A percentile compares a stretch with the other conserved stretches of the same genome.
Conservation (phyloP, 2,888 invertebrate species). For the Therioaphis trifolii region DNA sequence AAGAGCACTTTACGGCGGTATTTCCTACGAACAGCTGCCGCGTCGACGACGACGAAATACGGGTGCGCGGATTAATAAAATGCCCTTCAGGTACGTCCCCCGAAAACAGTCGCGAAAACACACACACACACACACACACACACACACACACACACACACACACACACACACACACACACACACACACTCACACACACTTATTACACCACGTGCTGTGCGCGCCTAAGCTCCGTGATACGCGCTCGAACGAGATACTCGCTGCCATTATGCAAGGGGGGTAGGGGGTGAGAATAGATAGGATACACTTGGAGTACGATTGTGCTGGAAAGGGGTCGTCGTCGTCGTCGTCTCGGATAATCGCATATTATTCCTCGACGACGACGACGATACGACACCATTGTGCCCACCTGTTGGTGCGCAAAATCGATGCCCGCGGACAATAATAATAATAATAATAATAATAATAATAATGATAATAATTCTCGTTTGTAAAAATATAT, state of each 20-base stretch:
- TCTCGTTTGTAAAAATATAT: neutral
- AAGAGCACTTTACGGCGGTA: constrained; percentile 37
- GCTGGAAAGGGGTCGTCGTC: constrained; percentile 15
- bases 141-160: too few relatives aligned
- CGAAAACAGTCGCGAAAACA: too few relatives aligned
- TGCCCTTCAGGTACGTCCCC: neutral
- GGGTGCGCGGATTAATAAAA: constrained; percentile 13
- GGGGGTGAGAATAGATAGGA: too few relatives aligned
- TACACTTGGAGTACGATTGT: neutral
- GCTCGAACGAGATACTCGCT: neutral
- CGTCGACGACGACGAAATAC: neutral
- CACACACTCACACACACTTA: too few relatives aligned
- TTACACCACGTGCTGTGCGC: too few relatives aligned
- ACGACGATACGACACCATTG: constrained; percentile 28
- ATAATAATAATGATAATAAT: too few relatives aligned
- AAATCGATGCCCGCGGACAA: constrained; percentile 43
- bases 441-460: too few relatives aligned
- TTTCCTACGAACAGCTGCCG: constrained; percentile 27
- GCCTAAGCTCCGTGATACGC: neutral
- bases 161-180: too few relatives aligned
- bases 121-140: too few relatives aligned
- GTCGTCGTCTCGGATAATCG: neutral
- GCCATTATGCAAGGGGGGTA: too few relatives aligned
- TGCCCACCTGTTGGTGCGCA: constrained; percentile 59
- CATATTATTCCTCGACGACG: neutral